phyloP scores from a whole-genome alignment of 2,797 vertebrate genomes.

The Smutsia temminckii region DNA sequence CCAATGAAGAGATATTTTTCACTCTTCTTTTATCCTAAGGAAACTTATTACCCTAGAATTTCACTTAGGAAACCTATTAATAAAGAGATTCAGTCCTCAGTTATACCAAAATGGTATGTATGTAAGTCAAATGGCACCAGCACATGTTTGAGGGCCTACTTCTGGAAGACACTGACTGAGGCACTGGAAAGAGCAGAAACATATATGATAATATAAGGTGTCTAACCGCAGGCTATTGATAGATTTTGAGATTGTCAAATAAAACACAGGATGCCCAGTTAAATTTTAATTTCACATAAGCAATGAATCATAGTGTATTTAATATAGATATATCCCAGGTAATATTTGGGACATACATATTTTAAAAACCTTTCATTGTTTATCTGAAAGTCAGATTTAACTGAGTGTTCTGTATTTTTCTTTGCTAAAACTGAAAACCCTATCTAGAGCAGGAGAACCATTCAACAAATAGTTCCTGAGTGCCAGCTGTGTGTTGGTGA shows the following conservation, averaged over 20 bases:
- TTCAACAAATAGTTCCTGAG: neutral
- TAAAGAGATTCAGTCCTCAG: neutral
- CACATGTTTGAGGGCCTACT: neutral
- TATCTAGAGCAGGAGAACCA: neutral
- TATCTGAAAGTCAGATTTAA: conserved; percentile 37
- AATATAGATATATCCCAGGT: neutral
- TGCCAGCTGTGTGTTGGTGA: neutral
- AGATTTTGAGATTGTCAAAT: neutral
- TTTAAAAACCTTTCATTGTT: neutral
- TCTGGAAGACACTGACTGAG: neutral
- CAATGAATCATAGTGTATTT: neutral
- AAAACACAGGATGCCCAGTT: conserved; percentile 23
- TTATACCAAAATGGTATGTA: neutral
- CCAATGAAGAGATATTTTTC: conserved; percentile 5
- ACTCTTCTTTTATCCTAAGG: conserved; percentile 2
- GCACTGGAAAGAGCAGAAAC: neutral
- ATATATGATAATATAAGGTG: neutral
- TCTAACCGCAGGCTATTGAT: neutral
- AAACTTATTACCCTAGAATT: conserved; percentile 20
- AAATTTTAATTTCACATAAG: conserved; percentile 44
- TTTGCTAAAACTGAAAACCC: conserved; percentile 9
- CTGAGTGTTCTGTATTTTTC: neutral
- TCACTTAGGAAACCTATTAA: conserved; percentile 46
- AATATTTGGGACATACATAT: neutral
- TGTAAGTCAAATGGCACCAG: conserved; percentile 17